phyloP scores from a whole-genome alignment of 2,888 invertebrate species.

The Molorchus minor region DNA sequence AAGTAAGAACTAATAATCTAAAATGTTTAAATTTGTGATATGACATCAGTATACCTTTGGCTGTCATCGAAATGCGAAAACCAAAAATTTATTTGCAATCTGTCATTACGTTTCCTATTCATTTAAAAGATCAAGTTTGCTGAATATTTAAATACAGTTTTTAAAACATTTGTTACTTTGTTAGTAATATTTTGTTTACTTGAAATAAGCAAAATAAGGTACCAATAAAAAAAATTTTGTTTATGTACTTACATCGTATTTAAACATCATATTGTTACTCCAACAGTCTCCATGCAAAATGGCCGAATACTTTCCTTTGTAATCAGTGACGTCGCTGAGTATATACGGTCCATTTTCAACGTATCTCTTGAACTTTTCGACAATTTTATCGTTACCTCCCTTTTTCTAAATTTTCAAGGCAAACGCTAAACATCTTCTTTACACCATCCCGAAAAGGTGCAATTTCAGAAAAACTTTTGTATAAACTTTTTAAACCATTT shows the following conservation, averaged over 20 bases:
- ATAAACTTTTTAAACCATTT: neutral
- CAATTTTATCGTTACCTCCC: constrained; percentile 3
- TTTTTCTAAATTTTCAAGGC: neutral
- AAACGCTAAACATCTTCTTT: neutral
- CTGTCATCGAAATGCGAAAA: too few relatives aligned
- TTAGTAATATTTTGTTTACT: too few relatives aligned
- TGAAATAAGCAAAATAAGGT: too few relatives aligned
- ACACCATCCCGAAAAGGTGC: neutral
- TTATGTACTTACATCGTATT: constrained; percentile 21
- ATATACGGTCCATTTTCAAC: neutral
- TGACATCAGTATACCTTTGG: too few relatives aligned
- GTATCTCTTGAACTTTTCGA: constrained; percentile 5
- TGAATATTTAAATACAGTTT: neutral
- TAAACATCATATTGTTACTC: constrained; percentile 22
- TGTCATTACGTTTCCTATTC: too few relatives aligned
- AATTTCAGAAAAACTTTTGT: neutral
- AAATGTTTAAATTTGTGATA: too few relatives aligned
- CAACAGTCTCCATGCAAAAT: constrained; percentile 17
- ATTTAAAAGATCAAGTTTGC: neutral
- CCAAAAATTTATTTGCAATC: too few relatives aligned
- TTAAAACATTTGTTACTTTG: too few relatives aligned
- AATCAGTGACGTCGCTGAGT: neutral
- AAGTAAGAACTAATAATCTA: too few relatives aligned
- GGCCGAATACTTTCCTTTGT: constrained; percentile 2
- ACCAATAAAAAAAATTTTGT: too few relatives aligned